These are phyloP conservation scores for Lucifuga dentata DNA, from an alignment of 2,113 vertebrate genomes.

Conservation along the genomic window DNA sequence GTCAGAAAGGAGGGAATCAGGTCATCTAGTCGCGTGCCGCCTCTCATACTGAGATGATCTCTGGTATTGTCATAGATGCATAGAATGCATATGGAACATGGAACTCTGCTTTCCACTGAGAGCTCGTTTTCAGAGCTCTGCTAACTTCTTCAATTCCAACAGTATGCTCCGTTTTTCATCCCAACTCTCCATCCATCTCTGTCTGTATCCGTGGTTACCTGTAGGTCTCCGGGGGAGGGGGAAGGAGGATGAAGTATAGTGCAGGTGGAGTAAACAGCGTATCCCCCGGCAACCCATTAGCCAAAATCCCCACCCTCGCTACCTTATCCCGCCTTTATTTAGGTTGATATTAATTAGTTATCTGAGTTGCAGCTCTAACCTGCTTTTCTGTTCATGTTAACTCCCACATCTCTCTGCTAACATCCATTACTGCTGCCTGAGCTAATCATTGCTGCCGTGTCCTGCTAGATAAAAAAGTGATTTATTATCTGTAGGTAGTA, in stretches of 20 bases:
- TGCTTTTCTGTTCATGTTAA: constrained; percentile 36
- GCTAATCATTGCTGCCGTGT: no score
- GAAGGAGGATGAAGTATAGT: not conserved
- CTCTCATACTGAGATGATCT: no score
- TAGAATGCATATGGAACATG: no score
- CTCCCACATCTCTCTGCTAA: no score
- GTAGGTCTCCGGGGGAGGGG: constrained; percentile 49
- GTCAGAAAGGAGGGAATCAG: no score
- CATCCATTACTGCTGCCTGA: no score
- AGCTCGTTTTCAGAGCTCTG: constrained; percentile 2
- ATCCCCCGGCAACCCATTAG: constrained; percentile 67
- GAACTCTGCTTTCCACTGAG: not conserved
- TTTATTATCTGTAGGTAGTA: no score
- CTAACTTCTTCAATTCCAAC: constrained; percentile 23
- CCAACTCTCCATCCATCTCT: constrained; percentile 60
- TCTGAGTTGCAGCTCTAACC: constrained; percentile 30
- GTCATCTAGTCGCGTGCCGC: no score
- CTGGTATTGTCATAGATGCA: no score
- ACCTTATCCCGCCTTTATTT: constrained; percentile 47
- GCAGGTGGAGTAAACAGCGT: constrained; percentile 11
- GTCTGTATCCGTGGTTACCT: constrained; percentile 61
- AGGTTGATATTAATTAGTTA: constrained; percentile 64
- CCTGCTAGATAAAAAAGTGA: no score
- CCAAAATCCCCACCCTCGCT: constrained; percentile 19
- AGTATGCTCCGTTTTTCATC: constrained; percentile 35